Evolutionary conservation across 2,797 vertebrate genomes (phyloP), one percentile per base, ranked within the genome.

Genomic region (Lepus oiostolus): DNA sequence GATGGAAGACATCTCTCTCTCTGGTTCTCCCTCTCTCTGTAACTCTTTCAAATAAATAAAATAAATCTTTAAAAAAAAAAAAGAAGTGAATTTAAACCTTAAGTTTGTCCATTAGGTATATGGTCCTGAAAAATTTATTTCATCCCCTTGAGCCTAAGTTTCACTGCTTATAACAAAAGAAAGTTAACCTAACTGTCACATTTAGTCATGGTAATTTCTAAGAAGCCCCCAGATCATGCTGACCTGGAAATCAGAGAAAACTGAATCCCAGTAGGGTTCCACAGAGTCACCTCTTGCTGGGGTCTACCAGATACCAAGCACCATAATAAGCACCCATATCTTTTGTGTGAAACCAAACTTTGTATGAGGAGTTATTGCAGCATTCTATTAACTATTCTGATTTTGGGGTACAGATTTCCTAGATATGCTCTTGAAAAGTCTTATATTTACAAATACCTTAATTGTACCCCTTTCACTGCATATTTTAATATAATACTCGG

Each of bases 401-500:
- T 90, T 93, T 95, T 65, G 2, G 88, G 22, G 4, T 47, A 68
- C 67, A 85, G 58, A 86, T 81, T 95, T 84, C 91, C 67, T 3
- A 92, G 30, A 76, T 76, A 85, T 89, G 16, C 89, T 83, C 94
- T 88, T 16, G 5, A 93, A 82, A 24, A 91, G 38, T 7, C 6
- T 54, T 70, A 30, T 75, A 58, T 91, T 94, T 93, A 85, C 38
- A 94, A 80, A 74, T 50, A 67, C 0, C 54, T 92, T 58, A 76
- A 72, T 77, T 79, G 95, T 87, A 92, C 54, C 30, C 72, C 7
- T 81, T 90, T 75, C 26, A 60, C 93, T 93, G 77, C 50, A 50
- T 91, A 86, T 77, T 91, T 94, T 83, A 92, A 74, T 35, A 70
- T 35, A 74, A 12, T 68, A 70, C 86, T 95, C 95, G 74, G 47